Evolutionary conservation across 2,113 vertebrate genomes (phyloP).

Genomic region (Strix uralensis): DNA sequence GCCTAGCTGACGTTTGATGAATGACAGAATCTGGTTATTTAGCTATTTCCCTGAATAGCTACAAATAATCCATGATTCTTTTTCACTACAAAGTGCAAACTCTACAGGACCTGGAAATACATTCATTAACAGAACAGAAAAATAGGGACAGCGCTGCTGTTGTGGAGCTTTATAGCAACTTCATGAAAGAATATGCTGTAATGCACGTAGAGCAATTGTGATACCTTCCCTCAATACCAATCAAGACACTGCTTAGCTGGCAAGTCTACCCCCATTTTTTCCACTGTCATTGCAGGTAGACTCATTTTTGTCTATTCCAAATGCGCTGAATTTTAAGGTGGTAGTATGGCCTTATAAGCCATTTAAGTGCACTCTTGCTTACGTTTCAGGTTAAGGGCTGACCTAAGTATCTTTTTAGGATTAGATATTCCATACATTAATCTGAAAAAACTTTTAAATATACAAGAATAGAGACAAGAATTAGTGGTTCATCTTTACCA

Average conservation of each 20-base stretch:
- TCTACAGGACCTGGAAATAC: background rate
- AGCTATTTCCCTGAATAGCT: background rate
- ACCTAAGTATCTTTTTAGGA: background rate
- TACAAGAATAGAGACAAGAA: background rate
- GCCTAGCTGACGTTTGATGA: background rate
- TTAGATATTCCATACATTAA: background rate
- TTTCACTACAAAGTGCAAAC: background rate
- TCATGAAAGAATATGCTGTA: background rate
- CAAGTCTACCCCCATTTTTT: background rate
- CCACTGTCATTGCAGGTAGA: background rate
- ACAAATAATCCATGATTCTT: background rate
- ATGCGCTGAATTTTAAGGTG: background rate
- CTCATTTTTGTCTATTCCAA: background rate
- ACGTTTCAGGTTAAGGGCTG: background rate
- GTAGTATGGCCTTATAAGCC: background rate
- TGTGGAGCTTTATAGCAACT: background rate
- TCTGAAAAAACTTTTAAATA: background rate
- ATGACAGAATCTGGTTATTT: background rate
- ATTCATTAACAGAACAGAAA: background rate
- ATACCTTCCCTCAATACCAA: background rate
- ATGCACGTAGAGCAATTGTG: background rate
- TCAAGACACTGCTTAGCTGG: background rate
- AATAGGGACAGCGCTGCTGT: background rate
- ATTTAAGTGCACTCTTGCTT: background rate
- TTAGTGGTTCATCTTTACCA: background rate